phyloP scores from a whole-genome alignment of 2,888 invertebrate genomes.

The Lasioglossum vierecki region DNA sequence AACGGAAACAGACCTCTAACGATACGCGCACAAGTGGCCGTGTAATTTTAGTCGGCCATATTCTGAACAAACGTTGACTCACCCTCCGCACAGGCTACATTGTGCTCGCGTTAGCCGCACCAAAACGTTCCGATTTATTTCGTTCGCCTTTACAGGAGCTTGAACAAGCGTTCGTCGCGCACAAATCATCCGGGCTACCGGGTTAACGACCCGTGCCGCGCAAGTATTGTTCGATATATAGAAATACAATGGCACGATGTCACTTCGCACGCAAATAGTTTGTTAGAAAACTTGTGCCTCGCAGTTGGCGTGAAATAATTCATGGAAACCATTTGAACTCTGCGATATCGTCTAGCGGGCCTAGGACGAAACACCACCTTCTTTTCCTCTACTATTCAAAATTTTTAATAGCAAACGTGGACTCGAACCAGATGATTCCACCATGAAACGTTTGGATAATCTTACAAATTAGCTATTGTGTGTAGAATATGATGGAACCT shows the following conservation, averaged over 20 bases:
- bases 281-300: not conserved
- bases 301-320: not conserved
- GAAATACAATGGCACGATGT: not conserved
- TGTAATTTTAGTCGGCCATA: constrained; percentile 12
- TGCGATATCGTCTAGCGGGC: too few species aligned
- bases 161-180: not conserved
- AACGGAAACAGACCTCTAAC: not conserved
- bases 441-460: too few species aligned
- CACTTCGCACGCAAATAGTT: not conserved
- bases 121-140: not conserved
- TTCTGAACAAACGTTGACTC: constrained; percentile 5
- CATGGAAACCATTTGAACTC: not conserved
- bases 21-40: not conserved
- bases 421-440: too few species aligned
- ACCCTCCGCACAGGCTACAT: not conserved
- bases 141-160: not conserved
- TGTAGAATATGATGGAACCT: too few species aligned
- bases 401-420: too few species aligned
- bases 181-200: not conserved
- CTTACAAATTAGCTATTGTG: too few species aligned
- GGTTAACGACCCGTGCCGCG: not conserved
- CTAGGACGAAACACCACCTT: too few species aligned
- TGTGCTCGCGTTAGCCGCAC: not conserved
- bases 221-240: not conserved
- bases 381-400: too few species aligned